A percentile compares a stretch with the other conserved stretches of the same genome.
Conservation (phyloP, 2,888 invertebrate species). For the Lasioglossum leucozonium region DNA sequence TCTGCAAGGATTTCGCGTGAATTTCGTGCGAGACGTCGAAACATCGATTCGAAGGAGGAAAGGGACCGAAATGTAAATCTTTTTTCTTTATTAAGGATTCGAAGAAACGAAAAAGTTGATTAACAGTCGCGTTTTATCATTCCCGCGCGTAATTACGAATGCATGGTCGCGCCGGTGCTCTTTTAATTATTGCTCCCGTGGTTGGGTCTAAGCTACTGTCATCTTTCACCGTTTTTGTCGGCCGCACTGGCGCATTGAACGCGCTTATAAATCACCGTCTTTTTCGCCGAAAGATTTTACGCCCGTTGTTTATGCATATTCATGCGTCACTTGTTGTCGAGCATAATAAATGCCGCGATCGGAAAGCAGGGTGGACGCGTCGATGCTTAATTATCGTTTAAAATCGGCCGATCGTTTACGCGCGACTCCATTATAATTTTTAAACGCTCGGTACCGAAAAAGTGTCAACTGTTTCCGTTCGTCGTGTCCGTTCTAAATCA, state of each 20-base stretch:
- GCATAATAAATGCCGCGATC: constrained; percentile 26
- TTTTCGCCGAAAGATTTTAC: constrained; percentile 28
- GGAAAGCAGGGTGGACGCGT: background rate
- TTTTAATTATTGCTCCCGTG: background rate
- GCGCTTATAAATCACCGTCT: constrained; percentile 36
- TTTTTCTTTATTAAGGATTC: background rate
- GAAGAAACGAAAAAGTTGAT: background rate
- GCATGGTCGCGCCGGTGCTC: background rate
- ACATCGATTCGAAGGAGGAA: background rate
- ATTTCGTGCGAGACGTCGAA: background rate
- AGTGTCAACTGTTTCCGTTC: background rate
- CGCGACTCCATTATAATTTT: constrained; percentile 24
- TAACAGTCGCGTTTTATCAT: background rate
- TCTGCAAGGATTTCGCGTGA: background rate
- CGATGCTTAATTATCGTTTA: constrained; percentile 38
- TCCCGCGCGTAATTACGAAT: background rate
- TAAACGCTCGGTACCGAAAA: background rate
- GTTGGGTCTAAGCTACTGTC: background rate
- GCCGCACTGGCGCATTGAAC: constrained; percentile 24
- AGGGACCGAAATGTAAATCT: background rate
- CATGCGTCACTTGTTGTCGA: constrained; percentile 39
- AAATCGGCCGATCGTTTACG: constrained; percentile 11
- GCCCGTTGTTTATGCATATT: constrained; percentile 29
- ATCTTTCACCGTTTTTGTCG: background rate
- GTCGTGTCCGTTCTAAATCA: background rate